phyloP scores from a whole-genome alignment of 2,113 vertebrate species.

The Aptenodytes forsteri region DNA sequence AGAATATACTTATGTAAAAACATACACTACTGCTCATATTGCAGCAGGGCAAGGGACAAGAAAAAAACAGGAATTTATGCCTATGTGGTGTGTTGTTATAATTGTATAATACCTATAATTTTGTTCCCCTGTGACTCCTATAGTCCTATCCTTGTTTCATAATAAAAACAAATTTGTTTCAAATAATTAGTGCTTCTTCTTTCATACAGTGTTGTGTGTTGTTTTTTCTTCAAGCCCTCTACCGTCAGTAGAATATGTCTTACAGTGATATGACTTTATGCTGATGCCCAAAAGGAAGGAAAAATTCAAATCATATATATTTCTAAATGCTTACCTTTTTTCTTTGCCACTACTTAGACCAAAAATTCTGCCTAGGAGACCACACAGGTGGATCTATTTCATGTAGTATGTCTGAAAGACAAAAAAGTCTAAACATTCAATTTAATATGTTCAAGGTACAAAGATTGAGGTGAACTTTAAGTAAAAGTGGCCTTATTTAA shows the following conservation, averaged over 20 bases:
- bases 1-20: neutral
- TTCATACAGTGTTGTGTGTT: neutral
- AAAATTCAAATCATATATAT: neutral
- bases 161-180: neutral
- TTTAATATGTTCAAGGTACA: neutral
- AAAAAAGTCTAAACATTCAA: neutral
- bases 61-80: neutral
- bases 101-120: neutral
- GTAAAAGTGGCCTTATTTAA: neutral
- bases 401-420: neutral
- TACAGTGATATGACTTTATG: neutral
- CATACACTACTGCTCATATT: neutral
- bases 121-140: neutral
- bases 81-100: neutral
- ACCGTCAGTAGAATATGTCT: neutral
- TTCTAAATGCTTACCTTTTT: neutral
- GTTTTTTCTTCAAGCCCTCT: neutral
- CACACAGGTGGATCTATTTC: neutral
- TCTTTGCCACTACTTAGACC: neutral
- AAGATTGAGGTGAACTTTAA: neutral
- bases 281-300: neutral
- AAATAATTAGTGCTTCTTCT: neutral
- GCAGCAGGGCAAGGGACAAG: neutral
- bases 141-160: neutral
- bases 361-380: neutral